Percentiles rank a stretch among this genome's conserved stretches.
Evolutionary conservation across 1,140 invertebrate species (phyloP).

Genomic region (Teleopsis dalmanni): DNA sequence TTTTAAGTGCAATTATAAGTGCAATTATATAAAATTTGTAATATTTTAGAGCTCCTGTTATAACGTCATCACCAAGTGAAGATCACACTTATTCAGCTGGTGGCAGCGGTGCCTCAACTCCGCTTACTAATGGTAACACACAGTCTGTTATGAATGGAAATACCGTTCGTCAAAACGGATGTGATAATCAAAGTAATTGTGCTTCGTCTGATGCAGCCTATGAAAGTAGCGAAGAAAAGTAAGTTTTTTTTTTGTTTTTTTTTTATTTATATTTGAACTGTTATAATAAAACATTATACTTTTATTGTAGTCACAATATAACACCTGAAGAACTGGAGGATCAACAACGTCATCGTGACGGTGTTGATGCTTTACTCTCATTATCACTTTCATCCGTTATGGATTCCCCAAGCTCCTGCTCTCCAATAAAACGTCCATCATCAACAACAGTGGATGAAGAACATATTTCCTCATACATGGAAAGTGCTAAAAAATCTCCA

Average conservation of each 20-base stretch:
- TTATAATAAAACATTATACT: neutral
- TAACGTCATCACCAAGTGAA: slow-evolving; percentile 66
- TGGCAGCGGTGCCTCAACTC: slow-evolving; percentile 40
- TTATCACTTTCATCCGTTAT: slow-evolving; percentile 30
- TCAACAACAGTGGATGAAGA: slow-evolving; percentile 36
- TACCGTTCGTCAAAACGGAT: slow-evolving; percentile 13
- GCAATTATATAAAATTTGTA: neutral
- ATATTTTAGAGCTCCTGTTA: slow-evolving; percentile 47
- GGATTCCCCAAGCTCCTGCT: slow-evolving; percentile 29
- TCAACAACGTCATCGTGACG: slow-evolving; percentile 67
- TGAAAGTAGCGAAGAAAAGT: slow-evolving; percentile 50
- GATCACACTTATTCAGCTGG: slow-evolving; percentile 68
- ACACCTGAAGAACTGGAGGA: slow-evolving; percentile 56
- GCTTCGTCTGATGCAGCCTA: slow-evolving; percentile 47
- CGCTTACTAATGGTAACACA: slow-evolving; percentile 15
- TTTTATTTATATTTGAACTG: neutral
- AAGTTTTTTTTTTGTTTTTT: slow-evolving; percentile 17
- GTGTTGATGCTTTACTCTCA: slow-evolving; percentile 64
- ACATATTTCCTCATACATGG: slow-evolving; percentile 17
- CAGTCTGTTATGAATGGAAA: slow-evolving; percentile 23
- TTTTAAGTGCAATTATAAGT: neutral
- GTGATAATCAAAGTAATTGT: slow-evolving; percentile 36
- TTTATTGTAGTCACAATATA: slow-evolving; percentile 28
- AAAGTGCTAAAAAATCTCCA: slow-evolving; percentile 12
- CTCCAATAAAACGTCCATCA: slow-evolving; percentile 38